phyloP scores from a whole-genome alignment of 1,140 invertebrate genomes.

The Hirudo medicinalis region DNA sequence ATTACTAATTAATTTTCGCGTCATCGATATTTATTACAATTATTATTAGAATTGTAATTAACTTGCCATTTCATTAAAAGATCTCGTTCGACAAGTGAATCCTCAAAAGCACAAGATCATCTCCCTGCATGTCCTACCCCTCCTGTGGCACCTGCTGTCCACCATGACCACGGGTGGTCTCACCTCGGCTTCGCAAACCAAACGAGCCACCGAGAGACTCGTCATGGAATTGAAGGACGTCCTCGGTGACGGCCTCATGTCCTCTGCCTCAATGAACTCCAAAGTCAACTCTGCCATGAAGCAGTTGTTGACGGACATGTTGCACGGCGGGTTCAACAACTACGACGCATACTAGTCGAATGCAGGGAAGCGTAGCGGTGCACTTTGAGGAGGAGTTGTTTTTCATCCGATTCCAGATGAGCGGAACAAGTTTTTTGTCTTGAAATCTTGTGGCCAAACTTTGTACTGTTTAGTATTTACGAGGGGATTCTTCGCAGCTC shows the following conservation, averaged over 20 bases:
- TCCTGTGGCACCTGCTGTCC: background rate
- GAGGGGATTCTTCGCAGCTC: no score
- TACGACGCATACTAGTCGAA: background rate
- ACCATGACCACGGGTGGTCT: background rate
- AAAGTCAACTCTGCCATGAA: constrained; percentile 2
- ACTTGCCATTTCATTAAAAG: background rate
- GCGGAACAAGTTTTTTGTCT: no score
- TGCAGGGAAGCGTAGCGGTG: no score
- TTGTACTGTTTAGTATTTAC: no score
- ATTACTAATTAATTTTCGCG: no score
- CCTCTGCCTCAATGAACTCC: background rate
- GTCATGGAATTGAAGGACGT: background rate
- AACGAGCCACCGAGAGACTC: background rate
- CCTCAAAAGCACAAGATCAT: constrained; percentile 1
- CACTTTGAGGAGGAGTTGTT: no score
- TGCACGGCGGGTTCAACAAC: background rate
- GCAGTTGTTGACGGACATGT: background rate
- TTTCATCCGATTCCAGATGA: no score
- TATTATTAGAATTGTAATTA: background rate
- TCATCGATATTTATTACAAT: no score
- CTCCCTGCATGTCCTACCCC: background rate
- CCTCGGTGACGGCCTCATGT: background rate
- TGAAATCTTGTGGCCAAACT: no score
- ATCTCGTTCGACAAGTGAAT: constrained; percentile 7
- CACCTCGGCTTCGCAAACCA: background rate